Evolutionary conservation across 2,888 invertebrate genomes (phyloP).

Genomic region (Papilio elwesi): DNA sequence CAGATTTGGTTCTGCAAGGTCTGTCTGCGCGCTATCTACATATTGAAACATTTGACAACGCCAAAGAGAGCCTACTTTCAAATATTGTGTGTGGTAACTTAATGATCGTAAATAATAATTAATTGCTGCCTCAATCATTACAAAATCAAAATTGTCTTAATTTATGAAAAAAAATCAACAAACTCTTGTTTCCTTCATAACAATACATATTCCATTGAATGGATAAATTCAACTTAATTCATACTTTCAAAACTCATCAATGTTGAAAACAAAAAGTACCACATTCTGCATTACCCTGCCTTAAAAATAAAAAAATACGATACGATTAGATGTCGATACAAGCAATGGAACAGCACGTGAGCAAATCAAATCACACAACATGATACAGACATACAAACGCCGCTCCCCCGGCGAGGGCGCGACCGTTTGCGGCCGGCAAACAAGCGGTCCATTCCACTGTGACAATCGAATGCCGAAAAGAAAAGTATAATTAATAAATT

Average conservation of each 20-base stretch:
- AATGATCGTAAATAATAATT: constrained; percentile 72
- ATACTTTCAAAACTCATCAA: constrained; percentile 81
- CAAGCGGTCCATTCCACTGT: constrained; percentile 74
- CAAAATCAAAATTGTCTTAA: constrained; percentile 79
- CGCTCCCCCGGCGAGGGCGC: constrained; percentile 59
- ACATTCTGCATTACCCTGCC: constrained; percentile 83
- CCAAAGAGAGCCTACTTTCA: constrained; percentile 80
- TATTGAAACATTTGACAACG: constrained; percentile 54
- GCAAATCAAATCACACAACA: constrained; percentile 80
- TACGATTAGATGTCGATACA: constrained; percentile 80
- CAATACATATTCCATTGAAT: constrained; percentile 82
- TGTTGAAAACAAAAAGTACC: constrained; percentile 78
- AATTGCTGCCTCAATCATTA: constrained; percentile 78
- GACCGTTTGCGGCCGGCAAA: constrained; percentile 56
- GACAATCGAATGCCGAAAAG: constrained; percentile 79
- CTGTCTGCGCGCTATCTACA: background rate
- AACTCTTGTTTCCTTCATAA: constrained; percentile 80
- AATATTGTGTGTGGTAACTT: constrained; percentile 82
- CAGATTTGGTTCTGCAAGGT: background rate
- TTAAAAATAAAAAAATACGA: constrained; percentile 76
- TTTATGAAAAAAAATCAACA: constrained; percentile 74
- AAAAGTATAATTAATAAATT: constrained; percentile 84
- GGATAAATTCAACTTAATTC: constrained; percentile 82
- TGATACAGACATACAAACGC: constrained; percentile 67
- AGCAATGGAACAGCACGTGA: constrained; percentile 82